Conservation (phyloP, 2,888 invertebrate genomes). For the Marasmarcha lunaedactyla region DNA sequence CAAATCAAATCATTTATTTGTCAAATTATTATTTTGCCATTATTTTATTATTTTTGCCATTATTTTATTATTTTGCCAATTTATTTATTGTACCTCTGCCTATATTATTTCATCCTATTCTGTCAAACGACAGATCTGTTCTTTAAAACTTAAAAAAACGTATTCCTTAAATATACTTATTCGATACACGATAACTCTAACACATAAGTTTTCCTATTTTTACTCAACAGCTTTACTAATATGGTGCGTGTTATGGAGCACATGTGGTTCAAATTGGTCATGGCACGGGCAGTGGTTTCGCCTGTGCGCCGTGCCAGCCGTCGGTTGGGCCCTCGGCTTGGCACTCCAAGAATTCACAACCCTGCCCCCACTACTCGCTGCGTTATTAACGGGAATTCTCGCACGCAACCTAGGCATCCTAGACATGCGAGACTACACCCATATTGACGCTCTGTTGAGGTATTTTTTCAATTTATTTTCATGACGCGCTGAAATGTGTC, state of each 20-base stretch:
- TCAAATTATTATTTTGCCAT: too few relatives aligned
- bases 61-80: too few relatives aligned
- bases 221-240: neutral
- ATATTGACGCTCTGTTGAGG: slow-evolving; percentile 49
- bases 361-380: slow-evolving; percentile 45
- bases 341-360: slow-evolving; percentile 33
- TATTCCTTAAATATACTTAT: too few relatives aligned
- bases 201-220: too few relatives aligned
- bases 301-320: slow-evolving; percentile 27
- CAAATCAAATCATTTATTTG: too few relatives aligned
- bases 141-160: too few relatives aligned
- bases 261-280: slow-evolving; percentile 40
- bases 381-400: slow-evolving; percentile 43
- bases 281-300: slow-evolving; percentile 46
- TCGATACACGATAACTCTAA: too few relatives aligned
- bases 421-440: slow-evolving; percentile 41
- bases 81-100: too few relatives aligned
- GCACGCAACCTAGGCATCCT: slow-evolving; percentile 43
- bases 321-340: slow-evolving; percentile 43
- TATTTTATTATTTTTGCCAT: too few relatives aligned
- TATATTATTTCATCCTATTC: too few relatives aligned
- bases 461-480: slow-evolving; percentile 15
- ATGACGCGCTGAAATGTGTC: neutral
- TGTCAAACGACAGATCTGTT: too few relatives aligned
- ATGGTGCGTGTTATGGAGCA: slow-evolving; percentile 44